Evolutionary conservation across 2,797 vertebrate species (phyloP).

Genomic region (Brotula barbata): DNA sequence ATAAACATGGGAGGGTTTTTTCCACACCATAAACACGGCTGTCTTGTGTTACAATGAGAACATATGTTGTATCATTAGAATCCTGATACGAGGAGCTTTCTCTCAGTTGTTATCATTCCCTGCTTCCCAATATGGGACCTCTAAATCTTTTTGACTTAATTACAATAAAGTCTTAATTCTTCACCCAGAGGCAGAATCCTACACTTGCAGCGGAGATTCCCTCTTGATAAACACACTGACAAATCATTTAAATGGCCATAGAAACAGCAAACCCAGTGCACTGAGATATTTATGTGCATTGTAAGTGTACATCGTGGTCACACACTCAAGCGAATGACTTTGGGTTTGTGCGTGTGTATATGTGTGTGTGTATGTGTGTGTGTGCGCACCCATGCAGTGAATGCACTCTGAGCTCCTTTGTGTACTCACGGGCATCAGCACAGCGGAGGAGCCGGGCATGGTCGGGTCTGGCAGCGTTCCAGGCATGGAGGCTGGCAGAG

Average conservation of each 20-base stretch:
- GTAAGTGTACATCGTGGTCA: conserved; percentile 26
- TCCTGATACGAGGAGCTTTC: conserved; percentile 59
- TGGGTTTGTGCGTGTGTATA: conserved; percentile 27
- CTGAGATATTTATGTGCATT: conserved; percentile 3
- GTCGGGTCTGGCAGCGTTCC: conserved; percentile 97
- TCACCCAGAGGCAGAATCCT: conserved; percentile 11
- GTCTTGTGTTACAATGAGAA: conserved; percentile 79
- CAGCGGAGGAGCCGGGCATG: conserved; percentile 98
- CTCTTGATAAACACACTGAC: conserved; percentile 2
- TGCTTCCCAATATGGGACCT: conserved; percentile 29
- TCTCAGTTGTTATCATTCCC: conserved; percentile 57
- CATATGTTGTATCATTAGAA: conserved; percentile 77
- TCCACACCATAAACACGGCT: conserved; percentile 71
- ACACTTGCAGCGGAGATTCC: conserved; percentile 21
- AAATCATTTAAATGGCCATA: conserved; percentile 23
- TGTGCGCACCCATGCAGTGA: conserved; percentile 17
- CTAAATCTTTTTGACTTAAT: conserved; percentile 40
- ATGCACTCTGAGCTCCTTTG: conserved; percentile 54
- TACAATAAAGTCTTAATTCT: conserved; percentile 26
- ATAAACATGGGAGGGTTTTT: conserved; percentile 74
- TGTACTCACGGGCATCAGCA: conserved; percentile 96
- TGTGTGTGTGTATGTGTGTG: conserved; percentile 6
- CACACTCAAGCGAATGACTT: conserved; percentile 11
- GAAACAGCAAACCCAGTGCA: conserved; percentile 26
- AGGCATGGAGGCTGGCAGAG: conserved; percentile 98